A percentile compares a stretch with the other conserved stretches of the same genome.
Evolutionary conservation across 2,113 vertebrate genomes (phyloP).

Genomic region (Lates calcarifer): DNA sequence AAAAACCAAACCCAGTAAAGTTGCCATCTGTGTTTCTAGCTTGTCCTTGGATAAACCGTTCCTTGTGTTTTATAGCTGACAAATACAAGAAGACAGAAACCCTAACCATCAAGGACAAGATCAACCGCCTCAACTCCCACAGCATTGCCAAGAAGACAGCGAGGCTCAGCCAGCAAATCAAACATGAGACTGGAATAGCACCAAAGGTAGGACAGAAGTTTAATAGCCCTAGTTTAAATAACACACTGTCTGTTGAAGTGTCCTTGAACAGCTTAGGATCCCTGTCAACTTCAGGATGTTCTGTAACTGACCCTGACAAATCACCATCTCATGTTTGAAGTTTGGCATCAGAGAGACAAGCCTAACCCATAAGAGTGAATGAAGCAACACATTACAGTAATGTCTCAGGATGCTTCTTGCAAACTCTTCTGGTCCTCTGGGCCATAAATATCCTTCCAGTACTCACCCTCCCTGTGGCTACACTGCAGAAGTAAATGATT

Average conservation of each 20-base stretch:
- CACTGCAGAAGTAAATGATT: slow-evolving; percentile 17
- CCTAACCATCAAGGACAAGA: slow-evolving; percentile 90
- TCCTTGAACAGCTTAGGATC: neutral
- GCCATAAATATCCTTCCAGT: neutral
- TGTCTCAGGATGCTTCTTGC: neutral
- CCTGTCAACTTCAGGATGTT: neutral
- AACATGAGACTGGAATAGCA: slow-evolving; percentile 92
- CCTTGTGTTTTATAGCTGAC: slow-evolving; percentile 82
- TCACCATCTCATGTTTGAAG: neutral
- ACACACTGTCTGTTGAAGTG: neutral
- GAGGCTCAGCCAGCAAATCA: slow-evolving; percentile 90
- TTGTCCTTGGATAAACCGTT: neutral
- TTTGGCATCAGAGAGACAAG: neutral
- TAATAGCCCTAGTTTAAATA: neutral
- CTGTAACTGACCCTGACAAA: neutral
- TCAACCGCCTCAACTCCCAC: slow-evolving; percentile 91
- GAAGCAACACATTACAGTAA: neutral
- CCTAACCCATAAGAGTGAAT: neutral
- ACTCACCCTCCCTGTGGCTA: neutral
- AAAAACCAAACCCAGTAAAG: too few species aligned
- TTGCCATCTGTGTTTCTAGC: neutral
- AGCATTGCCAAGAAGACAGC: slow-evolving; percentile 96
- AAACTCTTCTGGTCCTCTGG: neutral
- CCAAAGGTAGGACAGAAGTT: slow-evolving; percentile 83
- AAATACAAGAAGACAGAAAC: slow-evolving; percentile 92